Evolutionary conservation across 2,888 invertebrate species (phyloP), one percentile per base, ranked within the genome.

Genomic region (Meandrusa payeni): DNA sequence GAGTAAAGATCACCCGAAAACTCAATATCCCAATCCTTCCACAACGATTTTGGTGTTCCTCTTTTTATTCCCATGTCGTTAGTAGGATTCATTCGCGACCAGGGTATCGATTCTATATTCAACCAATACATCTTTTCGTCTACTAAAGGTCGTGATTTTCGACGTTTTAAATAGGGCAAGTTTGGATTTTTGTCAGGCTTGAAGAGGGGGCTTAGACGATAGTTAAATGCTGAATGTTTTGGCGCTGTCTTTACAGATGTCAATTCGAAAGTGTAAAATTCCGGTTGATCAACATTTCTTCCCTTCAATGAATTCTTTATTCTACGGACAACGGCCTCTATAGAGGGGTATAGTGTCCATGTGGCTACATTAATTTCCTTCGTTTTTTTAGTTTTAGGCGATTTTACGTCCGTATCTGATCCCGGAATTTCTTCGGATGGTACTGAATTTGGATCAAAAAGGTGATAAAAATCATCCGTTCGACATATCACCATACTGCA

Each of bases 21-120:
- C 61, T 94, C 93, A 1, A 93, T 89, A 48, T 93, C 90, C 89
- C 90, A 94, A 37, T 91, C 83, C 57, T 91, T 91, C 92, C 92
- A 92, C 64, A 83, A 45, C 0, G 81, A 65, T 46, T 60, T 68
- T 1, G 80, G 76, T 9, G 69, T 75, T 29, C 64, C 69, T 20
- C 86, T 64, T 19, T 66, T 60, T 10, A 83, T 59, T 1, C 85
- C 83, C 45, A 79, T 56, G 50, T 82, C 83, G 46, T 86, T 87
- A 0, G 57, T 53, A 0, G 64, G 54, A 46, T 63, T 75, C 72
- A 76, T 75, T 42, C 76, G 65, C 1, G 85, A 78, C 87, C 87
- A 87, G 4, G 86, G 86, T 42, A 87, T 53, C 1, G 50, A 49
- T 64, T 88, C 62, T 44, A 81, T 66, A 61, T 88, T 64, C 44